A percentile compares a stretch with the other conserved stretches of the same genome.
Conservation (phyloP, 2,888 invertebrate species). For the Hartigia nigra region DNA sequence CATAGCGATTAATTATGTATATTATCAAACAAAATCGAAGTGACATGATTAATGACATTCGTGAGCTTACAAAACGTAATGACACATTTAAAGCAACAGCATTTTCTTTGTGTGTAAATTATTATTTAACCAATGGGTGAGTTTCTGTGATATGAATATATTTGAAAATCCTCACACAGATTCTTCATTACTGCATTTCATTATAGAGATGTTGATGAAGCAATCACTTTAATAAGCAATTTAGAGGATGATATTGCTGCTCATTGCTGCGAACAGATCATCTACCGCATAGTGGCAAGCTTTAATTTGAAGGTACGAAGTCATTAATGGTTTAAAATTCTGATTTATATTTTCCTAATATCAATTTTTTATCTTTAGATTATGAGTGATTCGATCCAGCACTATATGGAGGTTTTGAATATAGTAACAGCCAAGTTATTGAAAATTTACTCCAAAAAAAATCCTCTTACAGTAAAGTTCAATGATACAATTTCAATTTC, state of each 20-base stretch:
- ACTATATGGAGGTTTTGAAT: constrained; percentile 47
- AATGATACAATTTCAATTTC: constrained; percentile 32
- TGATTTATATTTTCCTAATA: constrained; percentile 1
- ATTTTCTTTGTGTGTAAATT: constrained; percentile 50
- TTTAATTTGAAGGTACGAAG: constrained; percentile 42
- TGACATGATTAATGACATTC: constrained; percentile 61
- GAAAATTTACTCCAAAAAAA: constrained; percentile 26
- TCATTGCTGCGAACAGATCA: constrained; percentile 46
- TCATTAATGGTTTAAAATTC: constrained; percentile 17
- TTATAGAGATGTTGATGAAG: constrained; percentile 49
- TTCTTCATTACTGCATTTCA: not conserved
- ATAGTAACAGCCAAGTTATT: constrained; percentile 39
- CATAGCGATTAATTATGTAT: constrained; percentile 54
- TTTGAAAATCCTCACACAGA: not conserved
- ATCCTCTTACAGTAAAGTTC: constrained; percentile 13
- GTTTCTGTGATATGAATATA: not conserved
- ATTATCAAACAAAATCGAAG: constrained; percentile 55
- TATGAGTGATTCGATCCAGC: constrained; percentile 26
- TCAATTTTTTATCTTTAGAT: constrained; percentile 19
- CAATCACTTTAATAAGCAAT: constrained; percentile 51
- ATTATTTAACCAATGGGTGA: constrained; percentile 60
- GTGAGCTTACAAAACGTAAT: constrained; percentile 51
- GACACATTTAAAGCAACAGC: constrained; percentile 45
- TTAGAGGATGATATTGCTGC: constrained; percentile 45
- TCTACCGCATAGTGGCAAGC: constrained; percentile 37